Evolutionary conservation across 2,888 invertebrate species (phyloP).

Genomic region (Drosophila melanosoma): DNA sequence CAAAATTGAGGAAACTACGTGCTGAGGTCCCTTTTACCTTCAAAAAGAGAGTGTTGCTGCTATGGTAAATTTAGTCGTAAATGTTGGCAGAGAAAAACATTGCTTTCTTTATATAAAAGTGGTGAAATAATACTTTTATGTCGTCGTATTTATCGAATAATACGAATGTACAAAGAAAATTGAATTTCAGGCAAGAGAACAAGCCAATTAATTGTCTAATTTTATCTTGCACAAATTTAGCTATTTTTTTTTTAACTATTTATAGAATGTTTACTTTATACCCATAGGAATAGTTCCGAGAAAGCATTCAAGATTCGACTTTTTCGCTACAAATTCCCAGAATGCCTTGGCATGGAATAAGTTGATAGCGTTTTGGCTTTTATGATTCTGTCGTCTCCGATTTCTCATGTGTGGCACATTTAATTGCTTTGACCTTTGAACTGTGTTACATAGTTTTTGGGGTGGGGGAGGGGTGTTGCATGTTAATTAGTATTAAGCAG

Average conservation of each 20-base stretch:
- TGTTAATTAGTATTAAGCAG: conserved; percentile 79
- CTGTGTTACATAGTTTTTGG: conserved; percentile 60
- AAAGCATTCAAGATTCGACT: conserved; percentile 22
- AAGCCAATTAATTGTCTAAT: background rate
- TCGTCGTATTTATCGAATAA: background rate
- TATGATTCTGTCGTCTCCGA: conserved; percentile 57
- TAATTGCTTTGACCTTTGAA: conserved; percentile 84
- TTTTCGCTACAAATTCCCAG: conserved; percentile 4
- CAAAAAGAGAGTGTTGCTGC: conserved; percentile 33
- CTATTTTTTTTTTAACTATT: background rate
- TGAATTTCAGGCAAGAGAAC: background rate
- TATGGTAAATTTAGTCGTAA: conserved; percentile 16
- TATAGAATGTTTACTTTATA: background rate
- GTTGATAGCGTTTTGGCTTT: conserved; percentile 68
- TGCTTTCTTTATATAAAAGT: background rate
- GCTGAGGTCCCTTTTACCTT: conserved; percentile 41
- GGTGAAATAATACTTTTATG: background rate
- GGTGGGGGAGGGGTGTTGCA: conserved; percentile 66
- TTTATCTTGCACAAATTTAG: background rate
- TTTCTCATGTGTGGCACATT: conserved; percentile 58
- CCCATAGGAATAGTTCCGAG: background rate
- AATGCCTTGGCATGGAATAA: conserved; percentile 35
- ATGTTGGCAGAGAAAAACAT: background rate
- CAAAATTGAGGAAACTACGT: conserved; percentile 72
- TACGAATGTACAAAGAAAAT: background rate